Conservation (phyloP, 2,888 invertebrate genomes). For the Eueremaeus valkanovi region DNA sequence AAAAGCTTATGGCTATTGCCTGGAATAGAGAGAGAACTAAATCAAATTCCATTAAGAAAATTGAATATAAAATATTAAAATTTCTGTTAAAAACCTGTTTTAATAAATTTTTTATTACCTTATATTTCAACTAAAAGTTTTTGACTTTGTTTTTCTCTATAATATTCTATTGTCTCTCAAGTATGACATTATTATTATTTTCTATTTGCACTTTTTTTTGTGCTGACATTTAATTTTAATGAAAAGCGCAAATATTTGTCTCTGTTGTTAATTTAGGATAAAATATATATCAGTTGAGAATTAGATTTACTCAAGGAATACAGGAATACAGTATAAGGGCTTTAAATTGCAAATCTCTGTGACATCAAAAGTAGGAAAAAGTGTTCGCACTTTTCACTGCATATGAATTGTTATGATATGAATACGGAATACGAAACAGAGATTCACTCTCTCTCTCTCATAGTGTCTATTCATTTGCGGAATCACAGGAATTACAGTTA, state of each 20-base stretch:
- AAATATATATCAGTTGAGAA: not conserved
- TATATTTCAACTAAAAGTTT: not conserved
- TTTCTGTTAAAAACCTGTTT: not conserved
- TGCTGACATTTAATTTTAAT: no score
- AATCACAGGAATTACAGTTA: not conserved
- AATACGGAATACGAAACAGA: no score
- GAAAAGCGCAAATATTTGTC: not conserved
- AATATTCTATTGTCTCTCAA: no score
- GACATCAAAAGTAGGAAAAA: no score
- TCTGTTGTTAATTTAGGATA: not conserved
- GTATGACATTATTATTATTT: no score
- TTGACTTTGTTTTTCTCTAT: no score
- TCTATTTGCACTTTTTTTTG: no score
- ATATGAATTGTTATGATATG: not conserved
- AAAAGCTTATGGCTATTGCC: not conserved
- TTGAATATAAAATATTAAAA: conserved; percentile 26
- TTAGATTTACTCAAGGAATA: not conserved
- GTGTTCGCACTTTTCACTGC: not conserved
- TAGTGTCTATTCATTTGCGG: no score
- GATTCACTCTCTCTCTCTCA: no score
- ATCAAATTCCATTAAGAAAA: conserved; percentile 12
- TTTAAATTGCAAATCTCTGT: conserved; percentile 4
- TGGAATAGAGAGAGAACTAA: not conserved
- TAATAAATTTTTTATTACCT: conserved; percentile 6
- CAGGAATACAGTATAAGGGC: not conserved